phyloP scores from a whole-genome alignment of 2,888 invertebrate species.

The Tenthredo scrophulariae region DNA sequence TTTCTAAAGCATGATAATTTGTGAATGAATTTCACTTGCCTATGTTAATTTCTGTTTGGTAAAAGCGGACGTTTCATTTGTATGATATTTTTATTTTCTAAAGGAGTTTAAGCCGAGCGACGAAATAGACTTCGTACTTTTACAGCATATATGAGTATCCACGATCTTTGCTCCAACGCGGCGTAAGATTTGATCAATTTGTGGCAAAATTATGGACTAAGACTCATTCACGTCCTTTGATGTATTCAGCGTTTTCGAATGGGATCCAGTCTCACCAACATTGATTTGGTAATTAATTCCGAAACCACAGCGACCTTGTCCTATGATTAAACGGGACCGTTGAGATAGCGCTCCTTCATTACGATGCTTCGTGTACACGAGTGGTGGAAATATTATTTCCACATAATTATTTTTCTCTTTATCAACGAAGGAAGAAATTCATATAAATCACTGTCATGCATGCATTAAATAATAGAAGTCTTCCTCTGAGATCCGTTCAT shows the following conservation, averaged over 20 bases:
- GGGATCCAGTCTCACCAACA: not conserved
- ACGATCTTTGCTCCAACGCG: not conserved
- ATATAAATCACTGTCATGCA: not conserved
- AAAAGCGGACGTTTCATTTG: not conserved
- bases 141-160: too few species aligned
- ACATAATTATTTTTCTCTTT: not conserved
- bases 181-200: not conserved
- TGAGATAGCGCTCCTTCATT: not conserved
- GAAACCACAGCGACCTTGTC: not conserved
- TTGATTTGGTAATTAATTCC: not conserved
- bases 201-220: not conserved
- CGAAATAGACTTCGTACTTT: too few species aligned
- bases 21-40: not conserved
- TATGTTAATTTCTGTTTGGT: not conserved
- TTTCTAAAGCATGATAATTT: not conserved
- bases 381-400: not conserved
- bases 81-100: not conserved
- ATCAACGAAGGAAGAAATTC: not conserved
- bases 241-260: not conserved
- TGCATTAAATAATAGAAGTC: not conserved
- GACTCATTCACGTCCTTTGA: not conserved
- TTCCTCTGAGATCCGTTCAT: not conserved
- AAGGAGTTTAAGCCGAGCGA: too few species aligned
- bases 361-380: not conserved
- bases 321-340: not conserved